A percentile compares a stretch with the other conserved stretches of the same genome.
Conservation (phyloP, 2,113 vertebrate genomes). For the Planiliza haematocheilus region DNA sequence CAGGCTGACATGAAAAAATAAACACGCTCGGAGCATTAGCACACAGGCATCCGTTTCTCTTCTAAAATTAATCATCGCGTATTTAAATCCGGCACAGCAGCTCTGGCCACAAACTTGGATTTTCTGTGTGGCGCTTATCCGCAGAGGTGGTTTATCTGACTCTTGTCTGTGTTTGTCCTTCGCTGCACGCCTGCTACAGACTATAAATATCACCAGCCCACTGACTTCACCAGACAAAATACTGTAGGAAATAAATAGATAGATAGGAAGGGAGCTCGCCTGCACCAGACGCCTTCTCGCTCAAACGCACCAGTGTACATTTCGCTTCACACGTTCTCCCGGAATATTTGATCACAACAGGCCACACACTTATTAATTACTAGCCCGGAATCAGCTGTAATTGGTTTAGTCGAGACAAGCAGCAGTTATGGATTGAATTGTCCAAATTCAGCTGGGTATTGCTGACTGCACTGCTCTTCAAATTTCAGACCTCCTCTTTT, state of each 20-base stretch:
- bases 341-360: constrained; percentile 70
- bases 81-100: background rate
- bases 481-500: constrained; percentile 91
- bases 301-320: constrained; percentile 18
- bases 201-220: constrained; percentile 46
- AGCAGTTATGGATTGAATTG: constrained; percentile 96
- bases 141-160: constrained; percentile 26
- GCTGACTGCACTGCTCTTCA: constrained; percentile 90
- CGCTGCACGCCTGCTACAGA: constrained; percentile 38
- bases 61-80: background rate
- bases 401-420: constrained; percentile 94
- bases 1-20: constrained; percentile 2
- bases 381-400: constrained; percentile 93
- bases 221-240: constrained; percentile 10
- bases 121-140: background rate
- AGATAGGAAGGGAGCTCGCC: no score
- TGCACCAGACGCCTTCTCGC: constrained; percentile 13
- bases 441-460: constrained; percentile 94
- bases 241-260: constrained; percentile 22
- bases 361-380: constrained; percentile 92
- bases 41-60: constrained; percentile 2
- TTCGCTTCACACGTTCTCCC: constrained; percentile 39
- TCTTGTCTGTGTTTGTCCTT: constrained; percentile 45
- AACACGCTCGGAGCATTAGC: constrained; percentile 14
- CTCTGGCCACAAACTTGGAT: background rate